Evolutionary conservation across 2,797 vertebrate species (phyloP).

Genomic region (Neomorphus geoffroyi): DNA sequence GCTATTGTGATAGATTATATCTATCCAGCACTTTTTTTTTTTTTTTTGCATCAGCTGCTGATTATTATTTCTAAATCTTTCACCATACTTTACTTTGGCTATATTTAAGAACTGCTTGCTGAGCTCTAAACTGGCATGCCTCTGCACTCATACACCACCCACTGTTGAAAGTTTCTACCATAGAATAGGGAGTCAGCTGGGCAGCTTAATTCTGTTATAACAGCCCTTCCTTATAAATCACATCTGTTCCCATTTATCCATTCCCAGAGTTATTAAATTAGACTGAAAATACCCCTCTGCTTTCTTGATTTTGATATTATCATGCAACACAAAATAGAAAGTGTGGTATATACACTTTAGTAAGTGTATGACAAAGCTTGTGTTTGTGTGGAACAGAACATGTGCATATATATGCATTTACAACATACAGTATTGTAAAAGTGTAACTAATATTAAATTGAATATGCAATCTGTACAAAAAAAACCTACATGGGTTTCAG

Average conservation of each 20-base stretch:
- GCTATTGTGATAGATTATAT: conserved; percentile 10
- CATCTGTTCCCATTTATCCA: conserved; percentile 34
- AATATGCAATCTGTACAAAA: background rate
- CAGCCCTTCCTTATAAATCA: conserved; percentile 9
- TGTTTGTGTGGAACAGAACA: background rate
- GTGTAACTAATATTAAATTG: background rate
- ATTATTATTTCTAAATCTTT: conserved; percentile 27
- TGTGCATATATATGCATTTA: background rate
- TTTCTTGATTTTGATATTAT: background rate
- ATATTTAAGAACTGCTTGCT: conserved; percentile 18
- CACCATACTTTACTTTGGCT: background rate
- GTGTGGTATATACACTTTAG: background rate
- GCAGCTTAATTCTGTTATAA: conserved; percentile 41
- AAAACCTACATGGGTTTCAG: background rate
- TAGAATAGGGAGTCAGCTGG: conserved; percentile 38
- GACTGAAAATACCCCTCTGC: background rate
- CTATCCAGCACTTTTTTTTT: background rate
- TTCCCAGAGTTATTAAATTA: background rate
- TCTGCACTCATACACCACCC: conserved; percentile 38
- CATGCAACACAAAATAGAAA: background rate
- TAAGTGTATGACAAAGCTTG: background rate
- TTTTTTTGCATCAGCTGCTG: conserved; percentile 13
- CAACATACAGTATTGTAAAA: background rate
- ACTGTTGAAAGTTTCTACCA: conserved; percentile 3
- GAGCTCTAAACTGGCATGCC: conserved; percentile 1